Percentiles rank a stretch among this genome's conserved stretches.
Evolutionary conservation across 2,797 vertebrate species (phyloP).

Genomic region (Podarcis siculus): DNA sequence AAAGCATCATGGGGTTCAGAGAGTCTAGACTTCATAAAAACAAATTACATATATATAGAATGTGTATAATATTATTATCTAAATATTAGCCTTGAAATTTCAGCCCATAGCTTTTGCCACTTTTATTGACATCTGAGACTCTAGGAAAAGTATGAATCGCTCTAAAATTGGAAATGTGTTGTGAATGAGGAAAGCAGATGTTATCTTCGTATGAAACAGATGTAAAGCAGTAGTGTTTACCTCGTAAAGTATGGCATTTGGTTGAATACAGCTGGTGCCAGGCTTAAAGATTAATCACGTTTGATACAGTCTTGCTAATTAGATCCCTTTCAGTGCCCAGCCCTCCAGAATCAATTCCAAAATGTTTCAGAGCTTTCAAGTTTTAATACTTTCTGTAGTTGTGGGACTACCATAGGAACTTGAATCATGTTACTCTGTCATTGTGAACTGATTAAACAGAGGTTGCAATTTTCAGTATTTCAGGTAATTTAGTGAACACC

Average conservation of each 20-base stretch:
- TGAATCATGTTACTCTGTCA: neutral
- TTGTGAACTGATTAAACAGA: neutral
- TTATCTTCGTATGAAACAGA: slow-evolving; percentile 80
- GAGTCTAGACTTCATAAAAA: neutral
- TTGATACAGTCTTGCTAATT: slow-evolving; percentile 81
- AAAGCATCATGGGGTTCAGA: neutral
- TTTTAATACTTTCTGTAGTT: slow-evolving; percentile 19
- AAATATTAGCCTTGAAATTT: slow-evolving; percentile 19
- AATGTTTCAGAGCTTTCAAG: slow-evolving; percentile 45
- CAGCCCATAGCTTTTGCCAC: slow-evolving; percentile 35
- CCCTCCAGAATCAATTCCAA: slow-evolving; percentile 60
- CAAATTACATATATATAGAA: neutral
- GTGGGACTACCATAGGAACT: slow-evolving; percentile 26
- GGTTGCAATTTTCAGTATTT: slow-evolving; percentile 20
- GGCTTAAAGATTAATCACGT: slow-evolving; percentile 81
- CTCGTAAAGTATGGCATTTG: slow-evolving; percentile 79
- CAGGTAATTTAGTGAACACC: slow-evolving; percentile 19
- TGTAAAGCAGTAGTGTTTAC: slow-evolving; percentile 79
- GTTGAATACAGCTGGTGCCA: slow-evolving; percentile 80
- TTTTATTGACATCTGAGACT: slow-evolving; percentile 44
- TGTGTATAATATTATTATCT: neutral
- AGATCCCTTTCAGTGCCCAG: slow-evolving; percentile 70
- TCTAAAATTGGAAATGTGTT: slow-evolving; percentile 70
- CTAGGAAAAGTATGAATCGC: slow-evolving; percentile 73
- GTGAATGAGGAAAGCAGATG: slow-evolving; percentile 75